phyloP scores from a whole-genome alignment of 2,888 invertebrate species.

The Ptycholaimellus sp. region DNA sequence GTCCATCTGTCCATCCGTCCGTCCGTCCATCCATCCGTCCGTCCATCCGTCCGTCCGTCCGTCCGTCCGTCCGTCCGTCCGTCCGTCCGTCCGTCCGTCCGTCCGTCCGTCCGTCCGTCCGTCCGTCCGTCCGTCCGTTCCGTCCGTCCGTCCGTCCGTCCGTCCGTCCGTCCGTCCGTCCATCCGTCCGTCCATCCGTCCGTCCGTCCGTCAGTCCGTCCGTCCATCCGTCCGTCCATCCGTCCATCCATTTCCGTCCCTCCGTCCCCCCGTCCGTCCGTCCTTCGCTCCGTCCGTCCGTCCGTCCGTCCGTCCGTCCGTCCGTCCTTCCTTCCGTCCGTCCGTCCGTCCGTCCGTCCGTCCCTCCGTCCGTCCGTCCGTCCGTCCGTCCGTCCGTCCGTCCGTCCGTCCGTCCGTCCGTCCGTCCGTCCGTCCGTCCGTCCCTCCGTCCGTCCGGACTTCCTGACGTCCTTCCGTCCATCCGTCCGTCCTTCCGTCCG shows the following conservation, averaged over 20 bases:
- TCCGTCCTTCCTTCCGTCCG: constrained; percentile 1
- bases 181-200: too few relatives aligned
- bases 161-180: too few relatives aligned
- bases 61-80: constrained; percentile 3
- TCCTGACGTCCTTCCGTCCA: too few relatives aligned
- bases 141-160: constrained; percentile 2
- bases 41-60: too few relatives aligned
- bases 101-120: constrained; percentile 1
- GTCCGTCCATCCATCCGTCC: too few relatives aligned
- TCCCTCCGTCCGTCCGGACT: constrained; percentile 1
- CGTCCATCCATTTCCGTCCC: constrained; percentile 1
- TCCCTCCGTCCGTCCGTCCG: constrained; percentile 1
- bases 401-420: constrained; percentile 3
- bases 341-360: constrained; percentile 2
- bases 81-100: constrained; percentile 3
- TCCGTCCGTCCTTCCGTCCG: too few relatives aligned
- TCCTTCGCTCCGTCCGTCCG: constrained; percentile 1
- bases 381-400: constrained; percentile 2
- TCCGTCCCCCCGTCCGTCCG: constrained; percentile 2
- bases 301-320: constrained; percentile 2
- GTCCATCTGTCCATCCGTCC: too few relatives aligned
- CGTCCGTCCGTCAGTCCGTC: constrained; percentile 2
- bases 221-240: too few relatives aligned
- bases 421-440: constrained; percentile 3
- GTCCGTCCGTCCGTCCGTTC: constrained; percentile 1